Evolutionary conservation across 2,797 vertebrate species (phyloP).

Genomic region (Acipenser transmontanus): DNA sequence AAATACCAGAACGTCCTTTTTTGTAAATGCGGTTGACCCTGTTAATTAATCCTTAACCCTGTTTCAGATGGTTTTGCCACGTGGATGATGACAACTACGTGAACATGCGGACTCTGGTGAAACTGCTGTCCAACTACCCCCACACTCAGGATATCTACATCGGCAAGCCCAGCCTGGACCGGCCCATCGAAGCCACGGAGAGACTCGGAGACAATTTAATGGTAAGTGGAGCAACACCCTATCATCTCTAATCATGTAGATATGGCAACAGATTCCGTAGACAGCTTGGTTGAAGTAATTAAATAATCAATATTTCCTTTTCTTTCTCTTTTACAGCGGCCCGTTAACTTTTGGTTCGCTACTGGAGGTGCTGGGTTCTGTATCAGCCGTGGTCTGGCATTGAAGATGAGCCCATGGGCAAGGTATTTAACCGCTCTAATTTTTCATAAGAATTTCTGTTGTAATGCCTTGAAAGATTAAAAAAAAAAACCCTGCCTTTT

Average conservation of each 20-base stretch:
- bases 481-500: too few relatives aligned
- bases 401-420: slow-evolving; percentile 98
- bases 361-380: slow-evolving; percentile 96
- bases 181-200: slow-evolving; percentile 93
- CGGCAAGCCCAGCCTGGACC: slow-evolving; percentile 91
- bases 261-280: too few relatives aligned
- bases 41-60: too few relatives aligned
- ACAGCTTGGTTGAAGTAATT: too few relatives aligned
- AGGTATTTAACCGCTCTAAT: slow-evolving; percentile 61
- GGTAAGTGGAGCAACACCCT: slow-evolving; percentile 49
- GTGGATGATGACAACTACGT: slow-evolving; percentile 97
- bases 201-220: slow-evolving; percentile 85
- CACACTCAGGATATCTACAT: slow-evolving; percentile 92
- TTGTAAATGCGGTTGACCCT: too few relatives aligned
- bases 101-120: slow-evolving; percentile 73
- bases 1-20: too few relatives aligned
- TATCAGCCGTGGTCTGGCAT: slow-evolving; percentile 87
- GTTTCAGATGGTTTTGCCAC: slow-evolving; percentile 90
- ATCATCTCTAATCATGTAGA: too few relatives aligned
- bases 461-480: too few relatives aligned
- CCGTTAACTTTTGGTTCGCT: slow-evolving; percentile 97
- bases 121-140: slow-evolving; percentile 78
- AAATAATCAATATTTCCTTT: too few relatives aligned
- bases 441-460: too few relatives aligned
- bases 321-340: slow-evolving; percentile 55